Conservation (phyloP, 2,888 invertebrate species). For the Sericinus montela region DNA sequence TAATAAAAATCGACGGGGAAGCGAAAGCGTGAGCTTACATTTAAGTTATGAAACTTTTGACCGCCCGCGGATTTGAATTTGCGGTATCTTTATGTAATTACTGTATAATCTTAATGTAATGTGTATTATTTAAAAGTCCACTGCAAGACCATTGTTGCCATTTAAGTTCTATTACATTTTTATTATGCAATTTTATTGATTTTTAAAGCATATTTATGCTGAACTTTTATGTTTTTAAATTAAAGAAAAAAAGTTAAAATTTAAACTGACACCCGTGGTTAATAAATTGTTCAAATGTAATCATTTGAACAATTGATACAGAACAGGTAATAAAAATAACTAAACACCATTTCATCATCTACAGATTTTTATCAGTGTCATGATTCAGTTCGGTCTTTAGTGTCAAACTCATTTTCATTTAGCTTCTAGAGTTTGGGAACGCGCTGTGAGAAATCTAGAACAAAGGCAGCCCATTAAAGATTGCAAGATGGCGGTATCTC, state of each 20-base stretch:
- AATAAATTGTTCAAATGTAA: too few species aligned
- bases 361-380: conserved; percentile 2
- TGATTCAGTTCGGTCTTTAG: conserved; percentile 25
- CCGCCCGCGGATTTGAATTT: conserved; percentile 12
- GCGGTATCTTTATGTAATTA: too few species aligned
- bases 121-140: too few species aligned
- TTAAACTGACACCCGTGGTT: too few species aligned
- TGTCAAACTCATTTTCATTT: conserved; percentile 27
- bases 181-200: too few species aligned
- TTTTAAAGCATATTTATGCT: too few species aligned
- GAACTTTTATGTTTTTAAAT: too few species aligned
- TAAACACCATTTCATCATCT: conserved; percentile 15
- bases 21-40: conserved; percentile 11
- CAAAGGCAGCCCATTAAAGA: conserved; percentile 25
- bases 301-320: too few species aligned
- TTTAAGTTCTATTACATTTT: too few species aligned
- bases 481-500: conserved; percentile 11
- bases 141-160: too few species aligned
- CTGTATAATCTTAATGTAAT: too few species aligned
- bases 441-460: conserved; percentile 32
- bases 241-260: too few species aligned
- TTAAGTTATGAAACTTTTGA: conserved; percentile 14
- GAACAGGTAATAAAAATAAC: background rate
- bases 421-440: conserved; percentile 30
- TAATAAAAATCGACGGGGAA: conserved; percentile 4